Evolutionary conservation across 2,113 vertebrate species (phyloP).

Genomic region (Laticauda colubrina): DNA sequence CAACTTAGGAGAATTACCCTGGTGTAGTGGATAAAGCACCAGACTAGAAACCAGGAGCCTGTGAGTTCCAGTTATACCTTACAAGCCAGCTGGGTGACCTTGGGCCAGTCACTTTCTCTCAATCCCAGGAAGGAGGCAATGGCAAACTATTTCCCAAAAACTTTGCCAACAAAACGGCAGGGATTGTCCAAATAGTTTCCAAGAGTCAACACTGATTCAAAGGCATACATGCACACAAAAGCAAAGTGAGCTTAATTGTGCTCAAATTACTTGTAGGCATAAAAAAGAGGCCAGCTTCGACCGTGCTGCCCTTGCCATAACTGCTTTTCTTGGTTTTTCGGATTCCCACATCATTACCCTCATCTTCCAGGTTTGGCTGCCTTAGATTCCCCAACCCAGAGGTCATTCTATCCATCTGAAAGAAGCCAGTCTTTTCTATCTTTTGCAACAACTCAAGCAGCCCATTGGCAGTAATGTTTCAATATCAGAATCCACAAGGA

Average conservation of each 20-base stretch:
- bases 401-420: not conserved
- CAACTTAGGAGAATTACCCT: not conserved
- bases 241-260: not conserved
- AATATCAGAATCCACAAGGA: not conserved
- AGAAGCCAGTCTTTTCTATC: not conserved
- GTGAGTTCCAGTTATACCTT: not conserved
- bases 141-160: not conserved
- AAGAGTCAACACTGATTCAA: not conserved
- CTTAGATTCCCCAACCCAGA: not conserved
- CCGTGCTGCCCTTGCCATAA: not conserved
- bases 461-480: not conserved
- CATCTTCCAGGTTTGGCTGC: not conserved
- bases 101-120: not conserved
- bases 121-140: not conserved
- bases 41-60: not conserved
- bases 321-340: not conserved
- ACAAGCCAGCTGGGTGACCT: not conserved
- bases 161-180: not conserved
- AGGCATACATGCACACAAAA: not conserved
- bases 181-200: not conserved
- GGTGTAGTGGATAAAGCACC: not conserved
- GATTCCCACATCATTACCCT: not conserved
- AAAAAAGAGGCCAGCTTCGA: not conserved
- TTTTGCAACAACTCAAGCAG: not conserved
- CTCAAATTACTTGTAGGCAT: not conserved